These are phyloP conservation scores for Hemiscyllium ocellatum DNA, from an alignment of 2,113 vertebrate genomes.

Conservation along the genomic window DNA sequence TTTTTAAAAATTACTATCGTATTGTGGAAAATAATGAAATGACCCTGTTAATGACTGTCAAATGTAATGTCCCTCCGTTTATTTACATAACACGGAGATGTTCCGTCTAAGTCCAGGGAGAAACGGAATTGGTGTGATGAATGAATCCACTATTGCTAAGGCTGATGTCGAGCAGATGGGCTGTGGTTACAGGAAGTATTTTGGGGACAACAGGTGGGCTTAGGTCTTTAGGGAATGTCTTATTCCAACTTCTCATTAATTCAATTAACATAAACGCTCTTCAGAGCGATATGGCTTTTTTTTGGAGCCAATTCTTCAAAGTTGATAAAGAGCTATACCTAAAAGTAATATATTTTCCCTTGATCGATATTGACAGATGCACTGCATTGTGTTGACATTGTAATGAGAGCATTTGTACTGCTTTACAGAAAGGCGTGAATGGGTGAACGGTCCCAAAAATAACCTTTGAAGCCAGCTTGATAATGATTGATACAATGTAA, in stretches of 20 bases:
- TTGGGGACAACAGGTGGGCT: constrained; percentile 29
- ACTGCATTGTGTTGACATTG: neutral
- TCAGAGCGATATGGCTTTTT: neutral
- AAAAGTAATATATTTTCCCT: neutral
- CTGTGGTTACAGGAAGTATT: neutral
- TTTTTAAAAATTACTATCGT: neutral
- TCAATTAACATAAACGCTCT: neutral
- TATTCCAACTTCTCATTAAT: neutral
- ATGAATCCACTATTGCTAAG: neutral
- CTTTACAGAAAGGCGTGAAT: neutral
- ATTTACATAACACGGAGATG: neutral
- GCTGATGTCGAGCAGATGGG: constrained; percentile 13
- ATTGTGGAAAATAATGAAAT: neutral
- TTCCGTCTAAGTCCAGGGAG: neutral
- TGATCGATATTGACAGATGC: neutral
- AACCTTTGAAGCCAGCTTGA: neutral
- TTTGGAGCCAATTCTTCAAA: constrained; percentile 9
- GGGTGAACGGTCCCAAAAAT: neutral
- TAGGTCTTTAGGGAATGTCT: neutral
- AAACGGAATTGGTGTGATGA: neutral
- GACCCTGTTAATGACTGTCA: no score
- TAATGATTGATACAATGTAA: neutral
- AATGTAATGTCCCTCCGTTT: neutral
- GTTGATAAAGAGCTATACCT: neutral
- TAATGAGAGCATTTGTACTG: neutral